A percentile compares a stretch with the other conserved stretches of the same genome.
These are phyloP conservation scores for Agriotes lineatus DNA, from an alignment of 2,888 invertebrate genomes.

Conservation along the genomic window DNA sequence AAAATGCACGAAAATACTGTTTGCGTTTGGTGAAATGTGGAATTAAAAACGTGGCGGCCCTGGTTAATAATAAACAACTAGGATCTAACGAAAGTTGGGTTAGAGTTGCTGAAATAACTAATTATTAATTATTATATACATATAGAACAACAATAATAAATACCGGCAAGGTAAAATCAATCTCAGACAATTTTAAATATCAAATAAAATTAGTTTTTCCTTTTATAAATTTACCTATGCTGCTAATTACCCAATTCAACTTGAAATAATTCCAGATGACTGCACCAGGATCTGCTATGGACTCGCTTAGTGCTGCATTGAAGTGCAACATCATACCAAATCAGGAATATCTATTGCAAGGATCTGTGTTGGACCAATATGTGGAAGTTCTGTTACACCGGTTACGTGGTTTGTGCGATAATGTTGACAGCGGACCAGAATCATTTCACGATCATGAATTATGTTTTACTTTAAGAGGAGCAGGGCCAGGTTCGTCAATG, in stretches of 20 bases:
- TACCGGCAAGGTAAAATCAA: no score
- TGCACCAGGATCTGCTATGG: slow-evolving; percentile 75
- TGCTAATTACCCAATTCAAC: neutral
- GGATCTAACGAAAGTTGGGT: neutral
- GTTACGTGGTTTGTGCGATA: slow-evolving; percentile 92
- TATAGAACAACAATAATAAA: no score
- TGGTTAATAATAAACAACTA: no score
- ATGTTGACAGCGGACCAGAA: slow-evolving; percentile 91
- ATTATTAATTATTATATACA: no score
- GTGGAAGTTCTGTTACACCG: slow-evolving; percentile 92
- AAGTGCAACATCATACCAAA: slow-evolving; percentile 91
- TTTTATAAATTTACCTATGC: neutral
- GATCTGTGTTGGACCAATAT: slow-evolving; percentile 91
- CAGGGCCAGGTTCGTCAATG: slow-evolving; percentile 68
- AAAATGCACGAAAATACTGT: no score
- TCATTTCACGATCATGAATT: slow-evolving; percentile 95
- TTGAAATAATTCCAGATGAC: no score
- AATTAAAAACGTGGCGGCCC: no score
- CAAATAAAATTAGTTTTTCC: no score
- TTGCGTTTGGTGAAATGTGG: no score
- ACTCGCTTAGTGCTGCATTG: slow-evolving; percentile 82
- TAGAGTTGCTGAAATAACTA: neutral
- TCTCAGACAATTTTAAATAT: no score
- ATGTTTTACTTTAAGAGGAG: slow-evolving; percentile 83
- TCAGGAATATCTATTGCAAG: slow-evolving; percentile 94